phyloP scores from a whole-genome alignment of 2,113 vertebrate species.

The Cepphus grylle region DNA sequence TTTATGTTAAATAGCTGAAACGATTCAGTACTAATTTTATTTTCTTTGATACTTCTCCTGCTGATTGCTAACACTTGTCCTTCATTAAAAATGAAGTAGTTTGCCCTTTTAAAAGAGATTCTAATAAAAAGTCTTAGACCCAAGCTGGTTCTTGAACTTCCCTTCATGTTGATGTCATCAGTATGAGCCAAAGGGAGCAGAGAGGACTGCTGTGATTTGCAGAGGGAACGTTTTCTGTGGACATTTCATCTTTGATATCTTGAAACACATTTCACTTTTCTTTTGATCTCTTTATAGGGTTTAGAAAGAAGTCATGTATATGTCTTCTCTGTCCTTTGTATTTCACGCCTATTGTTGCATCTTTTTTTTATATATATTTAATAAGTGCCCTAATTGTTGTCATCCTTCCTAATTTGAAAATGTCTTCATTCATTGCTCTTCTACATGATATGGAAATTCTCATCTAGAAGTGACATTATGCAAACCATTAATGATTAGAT shows the following conservation, averaged over 20 bases:
- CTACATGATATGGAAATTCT: neutral
- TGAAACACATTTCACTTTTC: neutral
- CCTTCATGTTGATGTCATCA: neutral
- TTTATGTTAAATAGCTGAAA: neutral
- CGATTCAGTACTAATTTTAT: neutral
- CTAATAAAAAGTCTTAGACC: neutral
- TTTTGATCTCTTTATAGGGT: neutral
- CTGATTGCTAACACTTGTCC: neutral
- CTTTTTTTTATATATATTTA: neutral
- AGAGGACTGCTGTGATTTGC: neutral
- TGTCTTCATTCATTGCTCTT: neutral
- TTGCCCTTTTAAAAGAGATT: neutral
- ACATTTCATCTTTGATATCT: neutral
- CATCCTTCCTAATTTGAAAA: conserved; percentile 20
- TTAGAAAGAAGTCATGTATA: neutral
- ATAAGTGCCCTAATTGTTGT: conserved; percentile 2
- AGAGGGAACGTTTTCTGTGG: neutral
- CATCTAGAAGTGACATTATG: neutral
- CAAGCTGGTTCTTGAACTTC: neutral
- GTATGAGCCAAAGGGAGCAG: neutral
- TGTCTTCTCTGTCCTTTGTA: neutral
- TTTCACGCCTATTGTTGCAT: neutral
- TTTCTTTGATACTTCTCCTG: neutral
- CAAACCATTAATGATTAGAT: neutral
- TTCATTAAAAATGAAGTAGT: neutral